Base-by-base conservation (phyloP, 1,140 invertebrate genomes). In the Tyrophagus putrescentiae region DNA sequence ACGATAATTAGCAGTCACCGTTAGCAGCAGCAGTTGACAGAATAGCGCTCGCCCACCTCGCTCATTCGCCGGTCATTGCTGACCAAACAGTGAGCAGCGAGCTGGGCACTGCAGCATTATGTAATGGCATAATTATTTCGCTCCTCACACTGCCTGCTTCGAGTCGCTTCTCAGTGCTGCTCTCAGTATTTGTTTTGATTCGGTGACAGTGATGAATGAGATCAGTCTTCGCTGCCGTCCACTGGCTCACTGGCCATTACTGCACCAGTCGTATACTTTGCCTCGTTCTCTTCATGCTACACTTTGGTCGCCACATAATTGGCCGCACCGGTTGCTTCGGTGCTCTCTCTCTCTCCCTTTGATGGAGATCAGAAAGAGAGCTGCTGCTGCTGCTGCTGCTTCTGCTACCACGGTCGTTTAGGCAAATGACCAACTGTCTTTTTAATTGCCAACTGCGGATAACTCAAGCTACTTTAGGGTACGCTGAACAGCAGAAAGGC, bases 161-260 rank as follows among this genome's bases (percentile, higher is more conserved):
- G n/a, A n/a, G n/a, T n/a, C n/a, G n/a, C n/a, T n/a, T n/a, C n/a
- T n/a, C n/a, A n/a, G n/a, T n/a, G n/a, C n/a, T n/a, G n/a, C n/a
- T n/a, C n/a, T n/a, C n/a, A 50, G 52, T 54, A 54, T 54, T 54
- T 54, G 52, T 54, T 54, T 54, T 54, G 52, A 54, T 54, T 54
- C 25, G 52, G 52, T 54, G 52, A 54, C 52, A 54, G 4, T 54
- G 52, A 54, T 54, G 52, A 54, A 54, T 54, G 13, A 54, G 13
- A n/a, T n/a, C n/a, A n/a, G n/a, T n/a, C n/a, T n/a, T n/a, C n/a
- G n/a, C n/a, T n/a, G n/a, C n/a, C n/a, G n/a, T n/a, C n/a, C n/a
- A n/a, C 18, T 48, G 45, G 21, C 36, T 39, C 36, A 39, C 36
- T 39, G 21, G 36, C 36, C 36, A 39, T 39, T 21, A 39, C 36